Evolutionary conservation across 2,797 vertebrate species (phyloP), one percentile per base, ranked within the genome.

Genomic region (Mormyrus proboscirostris): DNA sequence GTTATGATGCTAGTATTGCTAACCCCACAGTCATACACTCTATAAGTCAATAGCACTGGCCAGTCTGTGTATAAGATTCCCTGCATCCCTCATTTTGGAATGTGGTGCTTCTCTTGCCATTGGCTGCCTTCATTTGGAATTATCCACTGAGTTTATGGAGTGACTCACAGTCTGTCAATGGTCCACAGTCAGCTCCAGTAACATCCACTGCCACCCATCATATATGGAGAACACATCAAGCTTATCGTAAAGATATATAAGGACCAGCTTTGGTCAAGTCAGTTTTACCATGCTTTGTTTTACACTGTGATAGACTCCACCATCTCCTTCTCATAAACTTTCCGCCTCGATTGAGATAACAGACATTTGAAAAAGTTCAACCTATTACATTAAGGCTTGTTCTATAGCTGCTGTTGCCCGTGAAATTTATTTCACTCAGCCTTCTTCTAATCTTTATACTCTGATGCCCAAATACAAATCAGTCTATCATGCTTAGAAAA

Each of bases 151-250:
- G 59, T 53, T 89, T 89, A 86, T 87, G 55, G 57, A 87, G 33
- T 89, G 89, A 89, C 89, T 87, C 83, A 86, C 33, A 85, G 89
- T 87, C 84, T 87, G 62, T 87, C 59, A 86, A 47, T 2, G 50
- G 49, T 76, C 73, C 88, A 65, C 22, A 41, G 55, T 50, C 82
- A 9, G 57, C 10, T 88, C 50, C 41, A n/a, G 14, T 88, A 79
- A 49, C 16, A 12, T 83, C 87, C 49, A 16, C 89, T 73, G 83
- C 62, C 8, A 49, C 83, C 47, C 49, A 29, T 86, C 50, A 33
- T 53, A 33, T 29, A 50, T 86, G 49, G 83, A 53, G 50, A 51
- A 86, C 22, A 4, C 83, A 51, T 86, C 50, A 51, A 14, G 14
- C 0, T 6, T 25, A 51, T 44, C 25, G n/a, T 86, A 25, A 86